A percentile compares a stretch with the other conserved stretches of the same genome.
Conservation (phyloP, 1,140 invertebrate genomes). For the Thaumetopoea pityocampa region DNA sequence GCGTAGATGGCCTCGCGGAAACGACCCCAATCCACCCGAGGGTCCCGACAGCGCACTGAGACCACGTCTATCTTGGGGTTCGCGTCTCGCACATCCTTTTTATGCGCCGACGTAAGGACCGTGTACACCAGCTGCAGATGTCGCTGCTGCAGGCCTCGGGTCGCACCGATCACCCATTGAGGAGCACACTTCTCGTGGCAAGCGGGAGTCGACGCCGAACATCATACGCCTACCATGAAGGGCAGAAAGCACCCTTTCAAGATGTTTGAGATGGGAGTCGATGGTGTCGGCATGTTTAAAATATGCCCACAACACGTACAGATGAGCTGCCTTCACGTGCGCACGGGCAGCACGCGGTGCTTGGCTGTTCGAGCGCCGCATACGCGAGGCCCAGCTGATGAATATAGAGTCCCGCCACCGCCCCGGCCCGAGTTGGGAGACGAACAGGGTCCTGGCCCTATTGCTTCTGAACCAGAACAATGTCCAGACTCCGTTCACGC, state of each 20-base stretch:
- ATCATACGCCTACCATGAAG: slow-evolving; percentile 1
- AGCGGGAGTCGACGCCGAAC: slow-evolving; percentile 18
- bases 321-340: too few relatives aligned
- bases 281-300: slow-evolving; percentile 21
- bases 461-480: slow-evolving; percentile 23
- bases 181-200: slow-evolving; percentile 5
- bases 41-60: slow-evolving; percentile 6
- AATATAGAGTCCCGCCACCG: too few relatives aligned
- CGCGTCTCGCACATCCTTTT: not conserved
- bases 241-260: not conserved
- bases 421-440: too few relatives aligned
- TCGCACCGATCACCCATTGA: slow-evolving; percentile 16
- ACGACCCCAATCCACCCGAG: slow-evolving; percentile 12
- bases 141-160: slow-evolving; percentile 21
- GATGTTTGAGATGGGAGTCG: slow-evolving; percentile 3
- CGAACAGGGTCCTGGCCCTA: too few relatives aligned
- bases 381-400: too few relatives aligned
- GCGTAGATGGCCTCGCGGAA: slow-evolving; percentile 12
- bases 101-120: not conserved
- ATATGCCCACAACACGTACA: slow-evolving; percentile 13
- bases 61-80: not conserved
- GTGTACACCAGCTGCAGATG: slow-evolving; percentile 20
- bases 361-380: too few relatives aligned
- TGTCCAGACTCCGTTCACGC: slow-evolving; percentile 3
- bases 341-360: too few relatives aligned